These are phyloP conservation scores for Crotalus horridus DNA, from an alignment of 2,113 vertebrate genomes.

Conservation along the genomic window DNA sequence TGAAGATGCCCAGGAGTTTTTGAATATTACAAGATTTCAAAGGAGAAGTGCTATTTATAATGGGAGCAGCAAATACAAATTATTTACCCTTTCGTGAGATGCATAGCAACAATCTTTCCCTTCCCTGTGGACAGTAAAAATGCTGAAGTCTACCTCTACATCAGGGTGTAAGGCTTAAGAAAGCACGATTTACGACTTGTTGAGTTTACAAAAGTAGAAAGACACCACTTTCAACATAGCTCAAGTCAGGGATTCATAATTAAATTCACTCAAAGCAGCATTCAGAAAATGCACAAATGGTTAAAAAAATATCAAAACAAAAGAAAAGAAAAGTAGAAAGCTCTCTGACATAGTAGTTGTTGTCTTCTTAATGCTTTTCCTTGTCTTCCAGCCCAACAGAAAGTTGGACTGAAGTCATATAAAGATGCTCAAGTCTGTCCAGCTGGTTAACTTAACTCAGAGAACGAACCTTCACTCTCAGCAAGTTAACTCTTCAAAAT, in stretches of 20 bases:
- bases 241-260: neutral
- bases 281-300: neutral
- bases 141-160: no score
- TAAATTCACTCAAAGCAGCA: neutral
- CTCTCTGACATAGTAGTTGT: neutral
- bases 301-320: neutral
- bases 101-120: neutral
- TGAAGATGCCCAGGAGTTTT: slow-evolving; percentile 22
- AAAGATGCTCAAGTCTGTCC: neutral
- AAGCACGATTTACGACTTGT: neutral
- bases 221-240: neutral
- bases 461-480: no score
- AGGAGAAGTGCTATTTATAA: slow-evolving; percentile 19
- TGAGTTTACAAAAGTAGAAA: neutral
- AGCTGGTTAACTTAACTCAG: neutral
- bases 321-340: neutral
- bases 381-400: neutral
- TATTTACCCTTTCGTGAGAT: neutral
- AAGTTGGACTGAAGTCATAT: neutral
- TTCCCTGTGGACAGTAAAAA: neutral
- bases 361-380: neutral
- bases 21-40: slow-evolving; percentile 30
- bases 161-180: neutral
- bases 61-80: neutral
- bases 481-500: neutral